A percentile compares a stretch with the other conserved stretches of the same genome.
Conservation (phyloP, 2,113 vertebrate species). For the Dunckerocampus dactyliophorus region DNA sequence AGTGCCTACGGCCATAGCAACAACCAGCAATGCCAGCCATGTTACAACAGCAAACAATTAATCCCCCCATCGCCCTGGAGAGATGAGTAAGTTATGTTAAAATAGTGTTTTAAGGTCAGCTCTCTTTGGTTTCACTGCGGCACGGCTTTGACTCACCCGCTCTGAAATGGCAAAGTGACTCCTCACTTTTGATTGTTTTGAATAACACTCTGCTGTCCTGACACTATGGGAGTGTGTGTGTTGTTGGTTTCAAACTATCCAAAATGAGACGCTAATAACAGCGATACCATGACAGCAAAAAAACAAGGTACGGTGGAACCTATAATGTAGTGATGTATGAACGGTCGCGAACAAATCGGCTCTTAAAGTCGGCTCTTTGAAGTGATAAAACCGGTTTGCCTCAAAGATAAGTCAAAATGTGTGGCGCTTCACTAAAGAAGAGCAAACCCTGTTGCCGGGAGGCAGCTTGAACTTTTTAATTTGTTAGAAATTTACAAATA, state of each 20-base stretch:
- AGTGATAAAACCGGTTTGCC: too few relatives aligned
- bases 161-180: conserved; percentile 51
- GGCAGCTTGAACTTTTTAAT: too few relatives aligned
- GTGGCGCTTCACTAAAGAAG: too few relatives aligned
- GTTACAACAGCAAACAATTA: conserved; percentile 59
- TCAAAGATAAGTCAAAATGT: too few relatives aligned
- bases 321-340: background rate
- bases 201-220: conserved; percentile 1
- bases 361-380: too few relatives aligned
- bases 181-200: conserved; percentile 30
- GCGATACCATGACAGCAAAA: background rate
- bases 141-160: conserved; percentile 39
- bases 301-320: background rate
- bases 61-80: conserved; percentile 26
- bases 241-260: background rate
- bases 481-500: too few relatives aligned
- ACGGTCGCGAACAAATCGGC: too few relatives aligned
- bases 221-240: background rate
- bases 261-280: conserved; percentile 8
- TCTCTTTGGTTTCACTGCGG: conserved; percentile 64
- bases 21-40: conserved; percentile 25
- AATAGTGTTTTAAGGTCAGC: conserved; percentile 63
- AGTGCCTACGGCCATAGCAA: conserved; percentile 14
- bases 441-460: too few relatives aligned
- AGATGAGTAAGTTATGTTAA: conserved; percentile 56